Evolutionary conservation across 2,797 vertebrate species (phyloP).

Genomic region (Cyprinella venusta): DNA sequence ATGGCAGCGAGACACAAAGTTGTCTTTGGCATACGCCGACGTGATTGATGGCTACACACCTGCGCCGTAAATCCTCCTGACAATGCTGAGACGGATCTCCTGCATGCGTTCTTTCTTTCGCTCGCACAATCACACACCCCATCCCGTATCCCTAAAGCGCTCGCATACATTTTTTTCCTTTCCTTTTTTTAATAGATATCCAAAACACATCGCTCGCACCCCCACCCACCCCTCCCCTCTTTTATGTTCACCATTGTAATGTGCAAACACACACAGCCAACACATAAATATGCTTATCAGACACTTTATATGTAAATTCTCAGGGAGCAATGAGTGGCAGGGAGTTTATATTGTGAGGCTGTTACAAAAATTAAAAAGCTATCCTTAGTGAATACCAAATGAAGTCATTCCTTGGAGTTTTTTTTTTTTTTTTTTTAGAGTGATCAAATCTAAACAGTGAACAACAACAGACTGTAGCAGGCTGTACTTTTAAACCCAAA

Average conservation of each 20-base stretch:
- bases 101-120: constrained; percentile 59
- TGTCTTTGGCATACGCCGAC: constrained; percentile 77
- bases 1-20: constrained; percentile 81
- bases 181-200: constrained; percentile 58
- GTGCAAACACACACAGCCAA: constrained; percentile 63
- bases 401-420: constrained; percentile 52
- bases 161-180: constrained; percentile 52
- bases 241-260: constrained; percentile 70
- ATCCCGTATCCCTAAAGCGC: constrained; percentile 55
- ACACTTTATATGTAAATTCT: constrained; percentile 80
- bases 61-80: constrained; percentile 79
- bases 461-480: neutral
- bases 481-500: neutral
- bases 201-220: constrained; percentile 65
- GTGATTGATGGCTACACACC: constrained; percentile 81
- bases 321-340: constrained; percentile 68
- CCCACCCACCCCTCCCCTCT: constrained; percentile 46
- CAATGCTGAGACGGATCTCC: constrained; percentile 75
- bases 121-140: constrained; percentile 51
- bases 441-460: neutral
- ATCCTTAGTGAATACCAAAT: constrained; percentile 62
- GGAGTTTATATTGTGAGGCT: constrained; percentile 68
- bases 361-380: constrained; percentile 66
- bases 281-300: constrained; percentile 75
- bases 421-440: neutral